phyloP scores from a whole-genome alignment of 2,888 invertebrate genomes.

The Drosophila austrosaltans region DNA sequence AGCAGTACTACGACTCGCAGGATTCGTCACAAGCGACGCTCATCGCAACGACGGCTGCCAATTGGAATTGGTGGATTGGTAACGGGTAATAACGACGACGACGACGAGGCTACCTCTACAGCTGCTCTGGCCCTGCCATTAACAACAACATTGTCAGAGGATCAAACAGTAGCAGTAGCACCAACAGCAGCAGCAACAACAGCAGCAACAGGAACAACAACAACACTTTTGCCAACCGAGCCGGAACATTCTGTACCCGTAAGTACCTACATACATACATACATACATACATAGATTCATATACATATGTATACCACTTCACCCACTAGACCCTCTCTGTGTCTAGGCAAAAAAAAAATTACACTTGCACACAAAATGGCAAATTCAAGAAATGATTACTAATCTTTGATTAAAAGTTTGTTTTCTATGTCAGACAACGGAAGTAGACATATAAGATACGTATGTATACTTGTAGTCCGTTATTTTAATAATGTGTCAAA shows the following conservation, averaged over 20 bases:
- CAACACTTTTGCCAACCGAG: slow-evolving; percentile 83
- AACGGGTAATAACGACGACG: slow-evolving; percentile 32
- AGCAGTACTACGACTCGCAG: slow-evolving; percentile 61
- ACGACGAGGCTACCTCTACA: slow-evolving; percentile 61
- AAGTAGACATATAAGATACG: neutral
- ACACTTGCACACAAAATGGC: slow-evolving; percentile 3
- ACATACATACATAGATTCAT: slow-evolving; percentile 5
- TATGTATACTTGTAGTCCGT: neutral
- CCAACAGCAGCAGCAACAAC: slow-evolving; percentile 63
- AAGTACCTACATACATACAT: slow-evolving; percentile 66
- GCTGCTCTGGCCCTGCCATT: slow-evolving; percentile 83
- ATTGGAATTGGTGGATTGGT: slow-evolving; percentile 47
- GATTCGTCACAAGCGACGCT: slow-evolving; percentile 64
- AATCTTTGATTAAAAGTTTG: slow-evolving; percentile 2
- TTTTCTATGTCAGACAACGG: neutral
- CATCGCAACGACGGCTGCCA: slow-evolving; percentile 64
- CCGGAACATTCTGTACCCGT: slow-evolving; percentile 84
- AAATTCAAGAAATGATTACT: neutral
- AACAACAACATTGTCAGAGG: slow-evolving; percentile 64
- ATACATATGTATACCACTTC: neutral
- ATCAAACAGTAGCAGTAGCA: slow-evolving; percentile 62
- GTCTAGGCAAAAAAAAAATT: neutral
- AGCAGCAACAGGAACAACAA: slow-evolving; percentile 47
- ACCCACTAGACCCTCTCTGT: neutral
- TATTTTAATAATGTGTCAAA: neutral